phyloP scores from a whole-genome alignment of 1,140 invertebrate genomes.

The Temnothorax longispinosus region DNA sequence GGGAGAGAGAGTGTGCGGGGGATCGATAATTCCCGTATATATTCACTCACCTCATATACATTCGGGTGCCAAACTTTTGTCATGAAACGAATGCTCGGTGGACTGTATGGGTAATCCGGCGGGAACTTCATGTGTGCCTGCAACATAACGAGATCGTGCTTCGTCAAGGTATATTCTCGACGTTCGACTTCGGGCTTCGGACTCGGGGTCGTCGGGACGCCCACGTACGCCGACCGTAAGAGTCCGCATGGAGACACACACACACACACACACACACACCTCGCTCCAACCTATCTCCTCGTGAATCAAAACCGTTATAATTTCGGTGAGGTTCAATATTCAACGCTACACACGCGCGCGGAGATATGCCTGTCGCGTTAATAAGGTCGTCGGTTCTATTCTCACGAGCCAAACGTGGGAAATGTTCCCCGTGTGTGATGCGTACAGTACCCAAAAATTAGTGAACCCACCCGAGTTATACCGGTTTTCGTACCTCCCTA shows the following conservation, averaged over 20 bases:
- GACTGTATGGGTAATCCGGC: constrained; percentile 98
- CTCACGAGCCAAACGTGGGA: constrained; percentile 22
- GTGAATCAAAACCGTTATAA: constrained; percentile 32
- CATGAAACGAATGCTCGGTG: constrained; percentile 98
- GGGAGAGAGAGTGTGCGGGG: constrained; percentile 25
- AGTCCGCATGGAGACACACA: too few species aligned
- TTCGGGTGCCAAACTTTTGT: constrained; percentile 99
- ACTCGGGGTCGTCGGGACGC: not conserved
- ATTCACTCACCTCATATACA: constrained; percentile 97
- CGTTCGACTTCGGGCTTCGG: not conserved
- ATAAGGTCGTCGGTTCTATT: constrained; percentile 3
- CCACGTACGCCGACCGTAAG: not conserved
- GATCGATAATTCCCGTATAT: constrained; percentile 81
- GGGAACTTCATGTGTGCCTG: constrained; percentile 99
- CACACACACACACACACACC: too few species aligned
- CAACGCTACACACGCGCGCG: not conserved
- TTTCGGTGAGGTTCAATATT: constrained; percentile 45
- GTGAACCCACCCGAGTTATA: not conserved
- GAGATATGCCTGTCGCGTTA: not conserved
- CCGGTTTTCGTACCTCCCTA: not conserved
- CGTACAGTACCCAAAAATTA: not conserved
- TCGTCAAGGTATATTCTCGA: not conserved
- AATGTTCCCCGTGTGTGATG: not conserved
- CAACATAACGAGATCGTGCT: constrained; percentile 77
- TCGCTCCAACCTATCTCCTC: not conserved